phyloP scores from a whole-genome alignment of 2,888 invertebrate genomes.

The Caenorhabditis sp. region DNA sequence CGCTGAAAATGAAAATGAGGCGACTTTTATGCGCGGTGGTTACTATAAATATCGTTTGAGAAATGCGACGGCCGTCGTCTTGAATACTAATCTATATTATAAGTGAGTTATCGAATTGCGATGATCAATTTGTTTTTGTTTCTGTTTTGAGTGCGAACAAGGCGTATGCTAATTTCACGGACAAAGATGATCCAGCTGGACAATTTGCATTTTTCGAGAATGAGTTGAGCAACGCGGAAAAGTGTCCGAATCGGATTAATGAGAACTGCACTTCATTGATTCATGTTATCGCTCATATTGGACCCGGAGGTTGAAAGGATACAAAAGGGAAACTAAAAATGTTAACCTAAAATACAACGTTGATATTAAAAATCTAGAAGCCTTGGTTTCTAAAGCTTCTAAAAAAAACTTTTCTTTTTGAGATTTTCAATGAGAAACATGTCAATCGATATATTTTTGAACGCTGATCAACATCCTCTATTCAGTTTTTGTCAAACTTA shows the following conservation, averaged over 20 bases:
- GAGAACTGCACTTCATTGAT: conserved; percentile 46
- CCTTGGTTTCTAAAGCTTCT: not conserved
- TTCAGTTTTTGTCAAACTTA: too few relatives aligned
- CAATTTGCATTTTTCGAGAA: conserved; percentile 65
- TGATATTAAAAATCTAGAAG: too few relatives aligned
- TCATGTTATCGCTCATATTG: conserved; percentile 67
- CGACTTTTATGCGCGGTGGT: conserved; percentile 62
- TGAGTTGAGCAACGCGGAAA: conserved; percentile 46
- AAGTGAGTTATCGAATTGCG: conserved; percentile 25
- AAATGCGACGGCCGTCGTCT: conserved; percentile 54
- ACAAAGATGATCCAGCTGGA: conserved; percentile 61
- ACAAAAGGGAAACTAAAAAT: not conserved
- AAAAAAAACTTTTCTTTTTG: not conserved
- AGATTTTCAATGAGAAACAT: too few relatives aligned
- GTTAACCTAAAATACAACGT: too few relatives aligned
- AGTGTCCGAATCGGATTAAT: conserved; percentile 22
- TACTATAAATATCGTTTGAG: conserved; percentile 56
- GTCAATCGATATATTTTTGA: too few relatives aligned
- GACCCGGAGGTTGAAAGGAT: conserved; percentile 59
- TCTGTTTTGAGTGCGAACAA: conserved; percentile 46
- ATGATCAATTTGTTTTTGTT: not conserved
- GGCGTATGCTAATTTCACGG: conserved; percentile 54
- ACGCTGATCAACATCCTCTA: too few relatives aligned
- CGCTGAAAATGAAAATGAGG: conserved; percentile 52
- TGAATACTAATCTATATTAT: conserved; percentile 69